Percentiles rank a stretch among this genome's conserved stretches.
phyloP scores from a whole-genome alignment of 1,140 invertebrate species.

The Drosophila biarmipes region DNA sequence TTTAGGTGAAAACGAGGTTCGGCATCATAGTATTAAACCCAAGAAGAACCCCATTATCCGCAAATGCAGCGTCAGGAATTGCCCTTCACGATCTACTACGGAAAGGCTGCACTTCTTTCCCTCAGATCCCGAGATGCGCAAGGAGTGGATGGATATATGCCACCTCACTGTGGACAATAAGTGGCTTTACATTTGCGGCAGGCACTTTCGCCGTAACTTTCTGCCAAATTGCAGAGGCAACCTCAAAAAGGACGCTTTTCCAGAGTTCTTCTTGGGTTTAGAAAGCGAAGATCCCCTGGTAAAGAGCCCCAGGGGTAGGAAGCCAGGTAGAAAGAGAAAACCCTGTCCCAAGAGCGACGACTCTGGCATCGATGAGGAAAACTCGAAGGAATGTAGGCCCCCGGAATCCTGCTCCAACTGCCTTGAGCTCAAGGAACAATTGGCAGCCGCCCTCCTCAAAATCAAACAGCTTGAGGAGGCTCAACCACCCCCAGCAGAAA shows the following conservation, averaged over 20 bases:
- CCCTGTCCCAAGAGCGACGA: slow-evolving; percentile 14
- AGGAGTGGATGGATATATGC: slow-evolving; percentile 21
- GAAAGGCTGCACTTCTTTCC: slow-evolving; percentile 33
- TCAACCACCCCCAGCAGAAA: background rate
- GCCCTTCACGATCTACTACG: slow-evolving; percentile 6
- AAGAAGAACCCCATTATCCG: slow-evolving; percentile 5
- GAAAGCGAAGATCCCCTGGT: slow-evolving; percentile 23
- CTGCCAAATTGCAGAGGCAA: slow-evolving; percentile 28
- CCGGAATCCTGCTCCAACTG: slow-evolving; percentile 13
- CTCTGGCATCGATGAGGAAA: slow-evolving; percentile 33
- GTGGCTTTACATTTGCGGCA: slow-evolving; percentile 24
- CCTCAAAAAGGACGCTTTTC: slow-evolving; percentile 12
- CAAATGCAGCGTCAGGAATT: slow-evolving; percentile 20
- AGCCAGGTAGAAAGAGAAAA: background rate
- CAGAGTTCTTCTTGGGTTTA: slow-evolving; percentile 15
- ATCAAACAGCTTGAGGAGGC: slow-evolving; percentile 15
- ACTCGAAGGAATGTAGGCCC: background rate
- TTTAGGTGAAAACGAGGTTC: slow-evolving; percentile 2
- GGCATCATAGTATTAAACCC: slow-evolving; percentile 1
- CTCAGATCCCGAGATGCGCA: slow-evolving; percentile 16
- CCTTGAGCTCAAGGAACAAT: slow-evolving; percentile 4
- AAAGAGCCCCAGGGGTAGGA: background rate
- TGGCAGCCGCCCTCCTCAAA: slow-evolving; percentile 10
- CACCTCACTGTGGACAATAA: slow-evolving; percentile 7
- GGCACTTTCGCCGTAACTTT: slow-evolving; percentile 20